These are phyloP conservation scores for Setophaga coronata DNA, from an alignment of 2,113 vertebrate genomes.

Conservation along the genomic window DNA sequence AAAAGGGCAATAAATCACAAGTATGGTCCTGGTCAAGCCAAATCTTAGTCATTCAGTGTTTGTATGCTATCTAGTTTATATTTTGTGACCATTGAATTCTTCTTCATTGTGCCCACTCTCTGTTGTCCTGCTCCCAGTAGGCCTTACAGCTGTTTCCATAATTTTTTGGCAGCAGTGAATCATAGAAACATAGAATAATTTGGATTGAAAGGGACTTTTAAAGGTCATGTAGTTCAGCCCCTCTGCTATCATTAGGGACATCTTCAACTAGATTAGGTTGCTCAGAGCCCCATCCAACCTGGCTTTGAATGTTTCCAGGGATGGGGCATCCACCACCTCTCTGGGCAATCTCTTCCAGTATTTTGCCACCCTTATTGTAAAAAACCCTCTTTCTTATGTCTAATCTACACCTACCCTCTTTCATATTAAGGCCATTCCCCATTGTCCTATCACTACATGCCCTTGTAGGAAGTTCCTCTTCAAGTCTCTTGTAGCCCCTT, in stretches of 20 bases:
- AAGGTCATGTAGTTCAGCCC: not conserved
- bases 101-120: not conserved
- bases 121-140: rapidly evolving
- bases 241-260: not conserved
- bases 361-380: not conserved
- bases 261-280: not conserved
- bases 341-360: not conserved
- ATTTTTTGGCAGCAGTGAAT: not conserved
- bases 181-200: not conserved
- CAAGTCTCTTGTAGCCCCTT: not conserved
- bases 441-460: not conserved
- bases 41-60: not conserved
- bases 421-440: not conserved
- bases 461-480: not conserved
- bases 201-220: not conserved
- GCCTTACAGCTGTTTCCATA: not conserved
- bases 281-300: not conserved
- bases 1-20: not conserved
- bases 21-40: not conserved
- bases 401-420: not conserved
- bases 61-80: not conserved
- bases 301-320: not conserved
- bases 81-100: not conserved
- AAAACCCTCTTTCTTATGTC: not conserved
- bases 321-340: not conserved